Evolutionary conservation across 2,888 invertebrate genomes (phyloP).

Genomic region (Aporophyla lueneburgensis): DNA sequence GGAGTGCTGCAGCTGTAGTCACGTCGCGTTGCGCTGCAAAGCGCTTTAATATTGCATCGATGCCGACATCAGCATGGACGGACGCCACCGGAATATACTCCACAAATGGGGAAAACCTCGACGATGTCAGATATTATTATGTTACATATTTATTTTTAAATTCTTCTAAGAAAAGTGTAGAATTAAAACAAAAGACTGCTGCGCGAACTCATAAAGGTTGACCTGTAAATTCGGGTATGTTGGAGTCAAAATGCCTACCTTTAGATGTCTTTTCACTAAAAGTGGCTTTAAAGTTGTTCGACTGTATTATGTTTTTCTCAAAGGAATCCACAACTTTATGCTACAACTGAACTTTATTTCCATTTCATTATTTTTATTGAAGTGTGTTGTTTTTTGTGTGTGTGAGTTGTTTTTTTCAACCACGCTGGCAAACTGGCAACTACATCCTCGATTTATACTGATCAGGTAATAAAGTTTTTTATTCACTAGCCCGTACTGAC

Average conservation of each 20-base stretch:
- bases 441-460: neutral
- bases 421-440: neutral
- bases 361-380: neutral
- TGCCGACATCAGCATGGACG: slow-evolving; percentile 48
- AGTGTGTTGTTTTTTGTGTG: neutral
- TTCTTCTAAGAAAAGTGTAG: neutral
- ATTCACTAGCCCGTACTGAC: neutral
- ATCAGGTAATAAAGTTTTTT: neutral
- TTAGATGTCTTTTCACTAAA: neutral
- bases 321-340: neutral
- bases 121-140: slow-evolving; percentile 38
- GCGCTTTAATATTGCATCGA: slow-evolving; percentile 65
- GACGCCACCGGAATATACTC: slow-evolving; percentile 56
- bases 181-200: neutral
- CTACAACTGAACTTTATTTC: neutral
- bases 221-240: neutral
- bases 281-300: neutral
- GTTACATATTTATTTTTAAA: slow-evolving; percentile 2
- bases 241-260: neutral
- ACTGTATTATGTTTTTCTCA: neutral
- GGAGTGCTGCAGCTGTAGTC: slow-evolving; percentile 45
- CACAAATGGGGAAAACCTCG: slow-evolving; percentile 36
- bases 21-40: slow-evolving; percentile 58
- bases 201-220: neutral
- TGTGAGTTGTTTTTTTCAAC: neutral